Evolutionary conservation across 2,797 vertebrate species (phyloP).

Genomic region (Lerista edwardsae): DNA sequence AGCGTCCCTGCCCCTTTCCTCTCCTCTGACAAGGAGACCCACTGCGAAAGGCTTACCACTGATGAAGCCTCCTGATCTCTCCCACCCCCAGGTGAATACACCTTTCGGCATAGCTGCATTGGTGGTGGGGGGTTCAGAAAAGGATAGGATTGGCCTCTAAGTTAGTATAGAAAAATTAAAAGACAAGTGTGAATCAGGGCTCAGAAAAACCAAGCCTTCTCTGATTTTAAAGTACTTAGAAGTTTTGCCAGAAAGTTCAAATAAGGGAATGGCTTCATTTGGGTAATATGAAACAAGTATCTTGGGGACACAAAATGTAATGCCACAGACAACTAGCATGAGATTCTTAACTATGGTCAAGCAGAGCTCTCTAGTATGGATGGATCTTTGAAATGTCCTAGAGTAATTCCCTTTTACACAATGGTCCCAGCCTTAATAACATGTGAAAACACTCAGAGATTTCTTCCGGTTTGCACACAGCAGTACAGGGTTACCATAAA

Average conservation of each 20-base stretch:
- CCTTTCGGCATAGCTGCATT: too few relatives aligned
- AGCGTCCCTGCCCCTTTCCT: too few relatives aligned
- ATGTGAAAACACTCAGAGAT: not conserved
- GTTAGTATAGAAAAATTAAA: not conserved
- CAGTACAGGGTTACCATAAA: not conserved
- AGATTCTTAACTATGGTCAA: not conserved
- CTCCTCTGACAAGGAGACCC: too few relatives aligned
- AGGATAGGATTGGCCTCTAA: not conserved
- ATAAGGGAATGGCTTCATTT: not conserved
- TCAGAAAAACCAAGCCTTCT: not conserved
- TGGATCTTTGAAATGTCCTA: not conserved
- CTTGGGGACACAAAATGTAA: not conserved
- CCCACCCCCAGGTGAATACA: too few relatives aligned
- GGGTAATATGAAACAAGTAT: too few relatives aligned
- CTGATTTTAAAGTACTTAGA: too few relatives aligned
- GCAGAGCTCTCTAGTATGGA: not conserved
- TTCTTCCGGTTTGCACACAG: not conserved
- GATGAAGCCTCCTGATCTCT: too few relatives aligned
- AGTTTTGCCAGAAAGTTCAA: not conserved
- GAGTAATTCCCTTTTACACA: not conserved
- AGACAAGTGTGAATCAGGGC: not conserved
- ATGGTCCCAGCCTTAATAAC: not conserved
- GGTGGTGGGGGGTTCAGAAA: too few relatives aligned
- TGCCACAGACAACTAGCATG: not conserved
- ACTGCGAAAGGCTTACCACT: too few relatives aligned